phyloP scores from a whole-genome alignment of 2,113 vertebrate species.

The Mionectes macconnelli region DNA sequence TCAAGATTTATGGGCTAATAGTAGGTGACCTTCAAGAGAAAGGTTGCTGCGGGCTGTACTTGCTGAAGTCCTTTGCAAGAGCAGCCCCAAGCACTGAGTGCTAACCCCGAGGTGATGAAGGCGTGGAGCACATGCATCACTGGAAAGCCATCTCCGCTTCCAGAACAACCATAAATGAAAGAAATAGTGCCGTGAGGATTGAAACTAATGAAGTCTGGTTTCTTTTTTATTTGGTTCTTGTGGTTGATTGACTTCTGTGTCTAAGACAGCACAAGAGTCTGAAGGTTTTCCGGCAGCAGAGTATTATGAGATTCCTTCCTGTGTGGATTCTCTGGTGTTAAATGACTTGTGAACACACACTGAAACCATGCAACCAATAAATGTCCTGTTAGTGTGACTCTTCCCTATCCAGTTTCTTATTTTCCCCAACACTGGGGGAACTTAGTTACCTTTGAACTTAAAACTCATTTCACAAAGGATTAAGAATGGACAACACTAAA shows the following conservation, averaged over 20 bases:
- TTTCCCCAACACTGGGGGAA: not conserved
- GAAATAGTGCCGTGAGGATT: not conserved
- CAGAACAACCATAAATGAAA: not conserved
- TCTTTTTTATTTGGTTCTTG: constrained; percentile 27
- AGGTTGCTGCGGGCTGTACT: constrained; percentile 16
- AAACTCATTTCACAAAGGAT: not conserved
- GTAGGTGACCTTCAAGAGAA: constrained; percentile 40
- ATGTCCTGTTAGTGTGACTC: not conserved
- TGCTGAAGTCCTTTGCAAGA: not conserved
- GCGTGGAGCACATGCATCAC: not conserved
- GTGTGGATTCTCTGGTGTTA: not conserved
- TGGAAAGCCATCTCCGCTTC: not conserved
- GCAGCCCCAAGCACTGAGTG: not conserved
- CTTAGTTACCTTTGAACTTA: not conserved
- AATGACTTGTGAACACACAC: not conserved
- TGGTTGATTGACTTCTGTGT: not conserved
- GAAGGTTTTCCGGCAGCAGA: constrained; percentile 1
- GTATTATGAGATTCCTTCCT: not conserved
- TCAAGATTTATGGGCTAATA: constrained; percentile 50
- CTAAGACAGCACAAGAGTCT: not conserved
- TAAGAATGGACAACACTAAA: not conserved
- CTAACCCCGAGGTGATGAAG: not conserved
- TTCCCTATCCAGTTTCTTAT: not conserved
- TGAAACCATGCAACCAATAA: not conserved
- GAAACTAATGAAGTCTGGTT: constrained; percentile 22